Percentiles rank a stretch among this genome's conserved stretches.
phyloP scores from a whole-genome alignment of 1,140 invertebrate species.

The Orius laevigatus region DNA sequence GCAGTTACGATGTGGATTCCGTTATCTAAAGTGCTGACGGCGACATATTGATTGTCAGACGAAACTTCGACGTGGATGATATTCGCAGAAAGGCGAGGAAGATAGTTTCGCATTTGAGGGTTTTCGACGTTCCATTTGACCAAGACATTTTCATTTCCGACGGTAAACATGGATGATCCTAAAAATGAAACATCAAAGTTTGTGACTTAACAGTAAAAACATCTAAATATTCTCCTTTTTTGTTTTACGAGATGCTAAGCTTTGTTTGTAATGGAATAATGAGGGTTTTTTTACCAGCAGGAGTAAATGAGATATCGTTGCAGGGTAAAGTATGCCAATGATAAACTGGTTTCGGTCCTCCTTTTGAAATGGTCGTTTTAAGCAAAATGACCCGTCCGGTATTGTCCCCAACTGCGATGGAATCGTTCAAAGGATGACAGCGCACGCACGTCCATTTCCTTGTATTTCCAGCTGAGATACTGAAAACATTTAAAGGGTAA shows the following conservation, averaged over 20 bases:
- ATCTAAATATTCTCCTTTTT: background rate
- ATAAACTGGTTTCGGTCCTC: conserved; percentile 32
- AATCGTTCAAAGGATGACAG: conserved; percentile 47
- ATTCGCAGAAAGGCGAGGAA: conserved; percentile 55
- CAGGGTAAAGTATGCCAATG: conserved; percentile 72
- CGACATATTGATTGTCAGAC: conserved; percentile 43
- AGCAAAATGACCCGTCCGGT: conserved; percentile 43
- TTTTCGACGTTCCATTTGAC: conserved; percentile 56
- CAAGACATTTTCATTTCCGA: conserved; percentile 59
- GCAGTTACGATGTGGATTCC: conserved; percentile 49
- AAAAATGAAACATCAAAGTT: conserved; percentile 18
- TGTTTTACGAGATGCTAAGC: background rate
- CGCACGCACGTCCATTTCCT: conserved; percentile 45
- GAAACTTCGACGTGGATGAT: conserved; percentile 50
- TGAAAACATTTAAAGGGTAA: conserved; percentile 17
- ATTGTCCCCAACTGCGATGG: conserved; percentile 51
- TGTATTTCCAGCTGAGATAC: conserved; percentile 27
- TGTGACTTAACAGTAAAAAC: conserved; percentile 2
- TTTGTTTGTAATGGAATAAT: background rate
- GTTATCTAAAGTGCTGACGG: conserved; percentile 56
- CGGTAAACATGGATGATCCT: conserved; percentile 53
- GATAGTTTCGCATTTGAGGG: conserved; percentile 38
- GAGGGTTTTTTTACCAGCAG: conserved; percentile 34
- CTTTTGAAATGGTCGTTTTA: conserved; percentile 7
- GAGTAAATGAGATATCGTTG: conserved; percentile 47